Evolutionary conservation across 1,140 invertebrate genomes (phyloP), one percentile per base, ranked within the genome.

Genomic region (Oedothorax gibbosus): DNA sequence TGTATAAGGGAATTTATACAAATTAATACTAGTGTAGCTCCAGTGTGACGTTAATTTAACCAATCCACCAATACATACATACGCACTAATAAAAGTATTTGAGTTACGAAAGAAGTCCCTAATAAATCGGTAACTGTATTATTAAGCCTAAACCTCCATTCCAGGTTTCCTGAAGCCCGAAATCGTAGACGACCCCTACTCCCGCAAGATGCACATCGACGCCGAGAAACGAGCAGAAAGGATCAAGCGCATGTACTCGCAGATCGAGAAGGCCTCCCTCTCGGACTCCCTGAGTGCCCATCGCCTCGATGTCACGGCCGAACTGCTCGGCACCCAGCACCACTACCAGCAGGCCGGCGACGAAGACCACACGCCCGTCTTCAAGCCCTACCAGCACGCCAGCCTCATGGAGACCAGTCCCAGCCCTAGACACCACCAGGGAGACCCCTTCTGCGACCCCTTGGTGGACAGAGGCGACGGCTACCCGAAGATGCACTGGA

Each of bases 231-330:
- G 83, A 18, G 66, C 73, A 11, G 83, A 85, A 51, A 53, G 83
- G 21, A 85, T 85, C n/a, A 77, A 78, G 53, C 73, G 83, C 35
- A 85, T 85, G 83, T 85, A 85, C 60, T 85, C 83, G 21, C 83
- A 85, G 53, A 85, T 85, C 15, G 83, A 85, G 56, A 77, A 78
- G 53, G 73, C 83, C 4, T 85, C 83, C 7, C 56, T 85, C 14
- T 77, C 81, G 1, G 81, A 84, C n/a, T 66, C 71, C 72, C 18
- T 82, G 50, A 73, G 20, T 7, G 12, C 66, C 9, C 71, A 57
- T 2, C 35, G 18, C 4, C 18, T 51, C 8, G 81, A 57, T 12
- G 14, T 72, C 7, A 51, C 66, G 0, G 56, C 72, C n/a, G 56
- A 64, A 12, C 62, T 76, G 7, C 20, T 65, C 7, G 18, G 20